phyloP scores from a whole-genome alignment of 2,113 vertebrate species.

The Lasiurus cinereus region DNA sequence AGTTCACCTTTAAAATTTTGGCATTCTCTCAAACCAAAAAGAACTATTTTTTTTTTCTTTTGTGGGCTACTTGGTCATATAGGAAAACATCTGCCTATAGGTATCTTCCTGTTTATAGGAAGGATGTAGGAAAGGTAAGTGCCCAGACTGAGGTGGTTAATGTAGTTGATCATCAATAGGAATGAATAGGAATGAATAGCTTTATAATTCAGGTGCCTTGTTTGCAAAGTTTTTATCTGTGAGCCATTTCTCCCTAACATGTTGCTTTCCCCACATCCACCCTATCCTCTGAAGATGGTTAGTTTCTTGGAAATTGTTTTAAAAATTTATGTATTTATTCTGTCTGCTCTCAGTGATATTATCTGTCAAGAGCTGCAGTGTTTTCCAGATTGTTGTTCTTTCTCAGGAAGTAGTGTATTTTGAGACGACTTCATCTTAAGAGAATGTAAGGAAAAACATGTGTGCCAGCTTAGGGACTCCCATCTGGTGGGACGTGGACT shows the following conservation, averaged over 20 bases:
- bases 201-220: neutral
- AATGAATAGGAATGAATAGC: neutral
- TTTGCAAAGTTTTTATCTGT: constrained; percentile 16
- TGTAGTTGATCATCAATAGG: neutral
- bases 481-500: neutral
- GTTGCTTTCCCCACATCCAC: neutral
- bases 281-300: neutral
- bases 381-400: constrained; percentile 58
- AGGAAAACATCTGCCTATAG: constrained; percentile 43
- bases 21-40: constrained; percentile 55
- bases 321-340: constrained; percentile 1
- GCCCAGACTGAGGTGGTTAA: neutral
- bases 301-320: neutral
- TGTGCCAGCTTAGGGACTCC: neutral
- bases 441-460: neutral
- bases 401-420: constrained; percentile 46
- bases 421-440: constrained; percentile 9
- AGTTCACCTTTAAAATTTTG: constrained; percentile 68
- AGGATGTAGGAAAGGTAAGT: constrained; percentile 10
- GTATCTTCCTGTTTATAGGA: constrained; percentile 46
- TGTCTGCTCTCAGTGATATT: constrained; percentile 19
- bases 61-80: constrained; percentile 66
- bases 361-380: neutral
- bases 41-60: constrained; percentile 59
- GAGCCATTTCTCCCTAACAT: neutral